Evolutionary conservation across 2,113 vertebrate species (phyloP), one percentile per base, ranked within the genome.

Genomic region (Tetrao urogallus): DNA sequence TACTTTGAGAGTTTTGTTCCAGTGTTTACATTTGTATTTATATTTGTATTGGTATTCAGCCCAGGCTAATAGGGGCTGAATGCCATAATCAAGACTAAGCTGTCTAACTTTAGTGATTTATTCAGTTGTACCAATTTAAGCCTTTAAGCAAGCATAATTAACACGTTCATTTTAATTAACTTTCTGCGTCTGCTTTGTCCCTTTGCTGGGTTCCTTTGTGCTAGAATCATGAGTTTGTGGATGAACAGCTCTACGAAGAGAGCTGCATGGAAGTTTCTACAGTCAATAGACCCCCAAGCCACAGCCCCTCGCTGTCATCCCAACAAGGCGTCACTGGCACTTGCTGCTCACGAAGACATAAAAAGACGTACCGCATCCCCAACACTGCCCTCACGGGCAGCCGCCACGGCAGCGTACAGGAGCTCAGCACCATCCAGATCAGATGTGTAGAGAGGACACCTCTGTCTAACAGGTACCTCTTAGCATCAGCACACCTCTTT

Each of bases 341-440:
- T 38, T 99, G 99, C 97, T 99, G 99, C 93, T 97, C 98, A 19
- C 98, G 98, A 12, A 88, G 98, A 45, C 99, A 99, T 90, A 99
- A 98, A 95, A 99, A 98, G 96, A 98, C 97, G 76, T 99, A 98
- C 97, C 98, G 97, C 70, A 98, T 99, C 65, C 98, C 98, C 0
- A 99, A 99, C 91, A 96, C 99, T 88, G 97, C 98, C 57, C 71
- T 97, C 64, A 85, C 88, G 0, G 97, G 97, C 66, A 98, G 98
- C 86, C 98, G 96, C 21, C 97, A 97, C 13, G 98, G 97, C 89
- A 98, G 98, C 7, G 92, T 99, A 38, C 99, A 99, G 92, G 99
- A 99, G 95, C 99, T 99, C 88, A 99, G 99, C 95, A 99, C 99
- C 80, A 99, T 99, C 97, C 98, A 99, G 94, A 99, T 99, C 98